Conservation (phyloP, 2,113 vertebrate species). For the Sisor rabdophorus region DNA sequence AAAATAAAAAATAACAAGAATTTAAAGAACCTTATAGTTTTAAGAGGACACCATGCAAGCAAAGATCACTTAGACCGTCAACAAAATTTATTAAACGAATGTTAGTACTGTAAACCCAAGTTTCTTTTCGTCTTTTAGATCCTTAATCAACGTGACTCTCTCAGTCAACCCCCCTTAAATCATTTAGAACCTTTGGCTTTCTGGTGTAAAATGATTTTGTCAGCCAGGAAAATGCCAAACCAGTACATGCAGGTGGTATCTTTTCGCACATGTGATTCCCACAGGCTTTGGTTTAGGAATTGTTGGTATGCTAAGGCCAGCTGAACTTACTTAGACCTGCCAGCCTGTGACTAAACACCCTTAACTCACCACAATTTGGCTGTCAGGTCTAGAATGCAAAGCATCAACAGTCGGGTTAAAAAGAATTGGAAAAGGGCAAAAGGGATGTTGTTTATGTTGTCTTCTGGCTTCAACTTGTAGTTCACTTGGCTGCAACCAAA, state of each 20-base stretch:
- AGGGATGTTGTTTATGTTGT: neutral
- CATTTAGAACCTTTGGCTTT: neutral
- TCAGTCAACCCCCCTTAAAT: constrained; percentile 1
- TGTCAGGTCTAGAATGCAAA: constrained; percentile 26
- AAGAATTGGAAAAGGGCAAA: constrained; percentile 10
- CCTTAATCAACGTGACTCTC: neutral
- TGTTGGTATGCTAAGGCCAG: constrained; percentile 47
- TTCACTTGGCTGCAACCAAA: constrained; percentile 51
- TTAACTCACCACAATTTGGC: constrained; percentile 38
- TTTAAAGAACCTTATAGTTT: neutral
- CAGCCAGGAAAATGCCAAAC: neutral
- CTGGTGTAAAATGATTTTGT: constrained; percentile 1
- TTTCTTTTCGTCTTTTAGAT: neutral
- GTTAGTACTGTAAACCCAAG: neutral
- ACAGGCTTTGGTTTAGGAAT: constrained; percentile 34
- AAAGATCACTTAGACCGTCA: neutral
- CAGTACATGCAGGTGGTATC: constrained; percentile 19
- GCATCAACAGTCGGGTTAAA: constrained; percentile 15
- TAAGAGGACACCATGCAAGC: neutral
- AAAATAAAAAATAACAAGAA: neutral
- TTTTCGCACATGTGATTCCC: constrained; percentile 35
- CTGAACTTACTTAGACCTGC: constrained; percentile 48
- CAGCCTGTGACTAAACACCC: constrained; percentile 40
- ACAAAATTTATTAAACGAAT: neutral
- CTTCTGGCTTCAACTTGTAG: constrained; percentile 9